Evolutionary conservation across 53 echinoderm and acorn worm genomes (phyloP).

Genomic region (Zoroaster sp.): DNA sequence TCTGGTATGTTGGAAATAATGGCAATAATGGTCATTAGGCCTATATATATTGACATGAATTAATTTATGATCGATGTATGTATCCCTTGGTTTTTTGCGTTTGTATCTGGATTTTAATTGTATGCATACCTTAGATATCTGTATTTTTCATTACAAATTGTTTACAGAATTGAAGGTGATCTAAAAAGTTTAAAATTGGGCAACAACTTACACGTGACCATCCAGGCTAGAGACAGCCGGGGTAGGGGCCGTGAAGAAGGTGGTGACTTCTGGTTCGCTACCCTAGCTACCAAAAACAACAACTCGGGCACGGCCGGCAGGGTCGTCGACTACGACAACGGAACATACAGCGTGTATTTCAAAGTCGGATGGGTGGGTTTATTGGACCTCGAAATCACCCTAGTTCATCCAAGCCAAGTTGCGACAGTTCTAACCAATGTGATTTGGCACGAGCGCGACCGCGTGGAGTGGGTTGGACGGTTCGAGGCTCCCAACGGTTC

Average conservation of each 20-base stretch:
- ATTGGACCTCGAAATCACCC: constrained; percentile 27
- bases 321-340: constrained; percentile 42
- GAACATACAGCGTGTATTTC: constrained; percentile 37
- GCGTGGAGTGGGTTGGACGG: constrained; percentile 23
- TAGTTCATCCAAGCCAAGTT: constrained; percentile 40
- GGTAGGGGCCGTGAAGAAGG: not conserved
- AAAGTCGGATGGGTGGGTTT: constrained; percentile 32
- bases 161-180: constrained; percentile 18
- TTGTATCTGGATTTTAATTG: no score
- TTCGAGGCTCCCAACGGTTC: not conserved
- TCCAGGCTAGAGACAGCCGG: constrained; percentile 6
- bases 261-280: constrained; percentile 52
- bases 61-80: no score
- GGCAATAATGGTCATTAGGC: no score
- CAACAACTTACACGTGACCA: constrained; percentile 28
- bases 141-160: no score
- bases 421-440: constrained; percentile 3
- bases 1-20: no score
- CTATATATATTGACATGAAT: no score
- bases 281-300: constrained; percentile 11
- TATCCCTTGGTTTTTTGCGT: no score
- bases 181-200: not conserved
- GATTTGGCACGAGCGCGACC: constrained; percentile 23
- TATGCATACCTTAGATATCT: no score
- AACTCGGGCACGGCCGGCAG: constrained; percentile 36